Evolutionary conservation across 2,113 vertebrate species (phyloP).

Genomic region (Fulmarus glacialis): DNA sequence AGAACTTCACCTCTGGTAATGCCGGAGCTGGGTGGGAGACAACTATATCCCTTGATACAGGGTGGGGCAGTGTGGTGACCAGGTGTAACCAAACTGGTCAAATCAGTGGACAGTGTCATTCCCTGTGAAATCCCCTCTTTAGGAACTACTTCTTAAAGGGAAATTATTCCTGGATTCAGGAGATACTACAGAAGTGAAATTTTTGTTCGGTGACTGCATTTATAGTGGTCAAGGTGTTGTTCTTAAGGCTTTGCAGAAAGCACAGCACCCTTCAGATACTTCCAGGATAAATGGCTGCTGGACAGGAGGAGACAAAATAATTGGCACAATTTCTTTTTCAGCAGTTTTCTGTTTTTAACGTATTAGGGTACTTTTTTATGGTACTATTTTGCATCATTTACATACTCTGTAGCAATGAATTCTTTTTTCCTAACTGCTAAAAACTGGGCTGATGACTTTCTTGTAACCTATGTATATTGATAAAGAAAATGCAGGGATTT

Average conservation of each 20-base stretch:
- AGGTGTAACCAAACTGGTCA: not conserved
- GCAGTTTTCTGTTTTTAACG: not conserved
- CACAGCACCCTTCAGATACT: not conserved
- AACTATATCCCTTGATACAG: too few relatives aligned
- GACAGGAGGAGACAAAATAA: not conserved
- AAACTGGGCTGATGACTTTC: not conserved
- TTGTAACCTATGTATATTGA: not conserved
- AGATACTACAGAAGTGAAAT: not conserved
- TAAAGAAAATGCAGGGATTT: not conserved
- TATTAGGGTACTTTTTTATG: not conserved
- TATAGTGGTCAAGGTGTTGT: not conserved
- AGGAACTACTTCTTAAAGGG: not conserved
- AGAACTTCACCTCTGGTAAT: not conserved
- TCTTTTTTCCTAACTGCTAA: not conserved
- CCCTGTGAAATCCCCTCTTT: not conserved
- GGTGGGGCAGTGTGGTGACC: not conserved
- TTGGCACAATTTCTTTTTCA: not conserved
- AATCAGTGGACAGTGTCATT: too few relatives aligned
- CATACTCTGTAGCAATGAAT: not conserved
- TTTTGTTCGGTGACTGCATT: not conserved
- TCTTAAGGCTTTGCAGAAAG: not conserved
- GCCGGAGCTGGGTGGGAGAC: not conserved
- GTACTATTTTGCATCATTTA: not conserved
- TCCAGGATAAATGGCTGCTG: not conserved
- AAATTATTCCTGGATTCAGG: not conserved